phyloP scores from a whole-genome alignment of 1,140 invertebrate species.

The Drosophila obscura region DNA sequence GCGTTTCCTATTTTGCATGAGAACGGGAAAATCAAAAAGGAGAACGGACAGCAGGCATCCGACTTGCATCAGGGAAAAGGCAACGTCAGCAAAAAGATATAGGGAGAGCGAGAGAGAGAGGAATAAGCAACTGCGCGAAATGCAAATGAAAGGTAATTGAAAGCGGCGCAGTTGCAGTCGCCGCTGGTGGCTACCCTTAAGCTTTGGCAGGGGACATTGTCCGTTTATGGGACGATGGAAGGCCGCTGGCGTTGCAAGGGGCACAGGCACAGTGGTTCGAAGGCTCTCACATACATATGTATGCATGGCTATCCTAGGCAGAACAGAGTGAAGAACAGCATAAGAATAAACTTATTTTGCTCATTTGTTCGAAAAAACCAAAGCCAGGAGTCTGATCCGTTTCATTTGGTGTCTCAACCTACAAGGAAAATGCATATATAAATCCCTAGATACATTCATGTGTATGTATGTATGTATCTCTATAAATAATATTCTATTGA shows the following conservation, averaged over 20 bases:
- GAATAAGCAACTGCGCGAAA: slow-evolving; percentile 74
- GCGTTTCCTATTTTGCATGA: slow-evolving; percentile 75
- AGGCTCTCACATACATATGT: too few species aligned
- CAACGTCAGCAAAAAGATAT: slow-evolving; percentile 66
- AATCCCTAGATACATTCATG: neutral
- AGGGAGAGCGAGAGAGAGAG: slow-evolving; percentile 54
- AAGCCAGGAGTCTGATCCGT: too few species aligned
- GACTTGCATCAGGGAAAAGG: slow-evolving; percentile 66
- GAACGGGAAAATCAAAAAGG: slow-evolving; percentile 61
- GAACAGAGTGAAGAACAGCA: too few species aligned
- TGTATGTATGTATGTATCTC: too few species aligned
- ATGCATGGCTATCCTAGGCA: too few species aligned
- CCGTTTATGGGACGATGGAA: slow-evolving; percentile 69
- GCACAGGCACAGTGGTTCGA: slow-evolving; percentile 38
- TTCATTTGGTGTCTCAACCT: too few species aligned
- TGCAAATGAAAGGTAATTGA: slow-evolving; percentile 82
- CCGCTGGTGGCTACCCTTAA: slow-evolving; percentile 66
- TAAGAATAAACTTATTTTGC: too few species aligned
- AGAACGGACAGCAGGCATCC: slow-evolving; percentile 48
- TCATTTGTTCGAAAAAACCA: too few species aligned
- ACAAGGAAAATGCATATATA: too few species aligned
- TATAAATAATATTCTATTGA: neutral
- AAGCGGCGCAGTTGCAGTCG: slow-evolving; percentile 50
- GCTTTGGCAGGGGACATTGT: slow-evolving; percentile 78
- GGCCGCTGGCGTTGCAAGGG: slow-evolving; percentile 14